A percentile compares a stretch with the other conserved stretches of the same genome.
Evolutionary conservation across 2,113 vertebrate species (phyloP).

Genomic region (Cathartes aura): DNA sequence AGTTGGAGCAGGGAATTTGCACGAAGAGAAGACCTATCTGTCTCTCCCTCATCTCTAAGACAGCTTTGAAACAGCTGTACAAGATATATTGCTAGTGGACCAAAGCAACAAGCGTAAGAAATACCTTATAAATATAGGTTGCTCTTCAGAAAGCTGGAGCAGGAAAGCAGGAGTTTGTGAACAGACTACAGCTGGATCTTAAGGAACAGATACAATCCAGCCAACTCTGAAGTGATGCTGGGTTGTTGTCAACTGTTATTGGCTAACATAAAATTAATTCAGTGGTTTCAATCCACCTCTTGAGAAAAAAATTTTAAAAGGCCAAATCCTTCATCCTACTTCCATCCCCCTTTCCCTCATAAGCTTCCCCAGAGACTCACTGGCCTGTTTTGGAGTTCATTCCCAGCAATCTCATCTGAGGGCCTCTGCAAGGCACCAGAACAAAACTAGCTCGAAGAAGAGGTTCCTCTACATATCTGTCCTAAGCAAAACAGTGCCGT

Average conservation of each 20-base stretch:
- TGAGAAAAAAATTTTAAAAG: background rate
- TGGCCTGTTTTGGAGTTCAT: background rate
- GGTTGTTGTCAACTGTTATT: background rate
- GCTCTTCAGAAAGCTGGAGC: background rate
- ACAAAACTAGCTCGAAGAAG: conserved; percentile 38
- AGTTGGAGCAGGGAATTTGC: background rate
- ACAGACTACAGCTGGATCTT: background rate
- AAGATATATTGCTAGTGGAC: background rate
- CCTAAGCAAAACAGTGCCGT: conserved; percentile 58
- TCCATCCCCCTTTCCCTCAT: background rate
- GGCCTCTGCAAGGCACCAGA: background rate
- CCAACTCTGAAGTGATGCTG: background rate
- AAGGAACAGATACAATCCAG: background rate
- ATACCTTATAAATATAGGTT: background rate
- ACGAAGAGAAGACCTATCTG: background rate
- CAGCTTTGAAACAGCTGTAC: background rate
- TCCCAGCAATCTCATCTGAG: conserved; percentile 3
- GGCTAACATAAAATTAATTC: background rate
- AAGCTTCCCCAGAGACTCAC: background rate
- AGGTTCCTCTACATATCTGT: conserved; percentile 35
- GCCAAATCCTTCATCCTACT: background rate
- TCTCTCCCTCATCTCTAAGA: background rate
- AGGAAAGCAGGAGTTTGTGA: background rate
- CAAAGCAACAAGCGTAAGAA: background rate
- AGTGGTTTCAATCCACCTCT: background rate